phyloP scores from a whole-genome alignment of 1,140 invertebrate genomes.

The Zophobas morio region DNA sequence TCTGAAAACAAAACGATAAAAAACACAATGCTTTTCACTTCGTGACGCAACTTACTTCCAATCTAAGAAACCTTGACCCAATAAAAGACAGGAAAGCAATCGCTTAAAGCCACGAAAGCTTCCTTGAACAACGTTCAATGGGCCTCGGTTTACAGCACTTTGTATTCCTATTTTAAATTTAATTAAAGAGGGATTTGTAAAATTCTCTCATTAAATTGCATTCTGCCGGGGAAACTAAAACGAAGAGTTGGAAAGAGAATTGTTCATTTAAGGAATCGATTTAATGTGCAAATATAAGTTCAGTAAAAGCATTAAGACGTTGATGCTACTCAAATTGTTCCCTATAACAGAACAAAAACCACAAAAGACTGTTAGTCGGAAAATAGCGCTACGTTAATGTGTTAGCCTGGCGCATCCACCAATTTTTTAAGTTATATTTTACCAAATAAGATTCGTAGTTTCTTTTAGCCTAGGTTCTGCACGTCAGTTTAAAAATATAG shows the following conservation, averaged over 20 bases:
- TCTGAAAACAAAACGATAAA: constrained; percentile 8
- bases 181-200: constrained; percentile 45
- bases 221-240: background rate
- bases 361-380: too few species aligned
- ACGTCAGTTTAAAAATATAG: too few species aligned
- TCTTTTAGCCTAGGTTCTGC: too few species aligned
- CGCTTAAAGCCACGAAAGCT: constrained; percentile 21
- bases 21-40: constrained; percentile 11
- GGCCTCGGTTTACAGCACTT: constrained; percentile 8
- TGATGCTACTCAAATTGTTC: too few species aligned
- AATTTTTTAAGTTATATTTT: too few species aligned
- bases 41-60: constrained; percentile 20
- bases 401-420: too few species aligned
- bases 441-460: too few species aligned
- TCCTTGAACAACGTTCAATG: constrained; percentile 17
- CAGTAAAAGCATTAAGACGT: too few species aligned
- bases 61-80: constrained; percentile 26
- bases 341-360: too few species aligned
- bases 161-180: constrained; percentile 26
- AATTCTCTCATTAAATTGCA: constrained; percentile 45
- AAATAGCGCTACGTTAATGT: too few species aligned
- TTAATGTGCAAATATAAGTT: constrained; percentile 1
- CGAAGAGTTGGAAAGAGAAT: background rate
- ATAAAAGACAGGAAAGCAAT: constrained; percentile 10
- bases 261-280: constrained; percentile 11